Evolutionary conservation across 2,113 vertebrate species (phyloP), one percentile per base, ranked within the genome.

Genomic region (Hemiscyllium ocellatum): DNA sequence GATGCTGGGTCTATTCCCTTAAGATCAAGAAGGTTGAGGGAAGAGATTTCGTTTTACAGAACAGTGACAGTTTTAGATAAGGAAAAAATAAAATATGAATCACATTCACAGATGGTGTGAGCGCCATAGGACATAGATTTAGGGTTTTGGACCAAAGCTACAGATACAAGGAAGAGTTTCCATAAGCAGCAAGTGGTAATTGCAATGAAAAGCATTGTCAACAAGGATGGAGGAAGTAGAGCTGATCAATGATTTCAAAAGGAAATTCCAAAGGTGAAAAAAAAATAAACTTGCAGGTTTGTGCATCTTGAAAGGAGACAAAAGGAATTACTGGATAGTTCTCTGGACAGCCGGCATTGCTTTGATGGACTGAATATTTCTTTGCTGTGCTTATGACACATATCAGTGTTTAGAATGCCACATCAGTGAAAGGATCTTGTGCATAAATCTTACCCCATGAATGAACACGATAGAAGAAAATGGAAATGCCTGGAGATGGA

Each of bases 401-500:
- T 94, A 22, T 42, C 65, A 47, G 65, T 19, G 37, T 42, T 69
- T 22, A 94, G 29, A 94, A 37, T 61, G 19, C 65, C 6, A 65
- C n/a, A 66, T 68, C 90, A 42, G 7, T 94, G 5, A 70, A 12
- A 47, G 7, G 19, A 68, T 70, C 65, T 69, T 94, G 65, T 26
- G 2, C 37, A 68, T 10, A 42, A 37, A 47, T 12, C 91, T 47
- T 20, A 17, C 50, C 91, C 65, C 22, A 56, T 93, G 33, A 22
- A 29, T 65, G 52, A 65, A 12, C 52, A 90, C 87, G 33, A 61
- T 24, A 69, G 65, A 94, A 94, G 69, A 69, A 22, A 94, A 26
- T 26, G 47, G 91, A 70, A 94, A 42, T 94, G 91, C 65, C n/a
- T 69, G 65, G 91, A 94, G n/a, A 94, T 69, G 47, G 65, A 47